Conservation (phyloP, 2,797 vertebrate genomes). For the Sparidentex hasta region DNA sequence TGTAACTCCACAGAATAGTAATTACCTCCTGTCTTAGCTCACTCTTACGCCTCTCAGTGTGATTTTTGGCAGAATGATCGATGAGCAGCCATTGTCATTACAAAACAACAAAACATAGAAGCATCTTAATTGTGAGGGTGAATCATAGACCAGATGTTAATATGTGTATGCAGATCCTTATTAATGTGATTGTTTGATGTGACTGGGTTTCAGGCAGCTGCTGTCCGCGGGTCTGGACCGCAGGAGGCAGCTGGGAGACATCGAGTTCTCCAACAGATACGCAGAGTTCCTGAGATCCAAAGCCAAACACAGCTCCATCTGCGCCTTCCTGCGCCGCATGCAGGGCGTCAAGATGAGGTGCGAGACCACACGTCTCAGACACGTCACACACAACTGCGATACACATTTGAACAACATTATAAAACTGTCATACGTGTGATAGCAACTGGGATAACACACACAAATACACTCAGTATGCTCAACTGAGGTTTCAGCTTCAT, state of each 20-base stretch:
- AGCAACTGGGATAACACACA: background rate
- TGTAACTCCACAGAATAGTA: background rate
- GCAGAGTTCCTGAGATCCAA: conserved; percentile 85
- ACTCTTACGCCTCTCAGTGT: no score
- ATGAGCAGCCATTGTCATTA: no score
- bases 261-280: conserved; percentile 88
- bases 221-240: conserved; percentile 68
- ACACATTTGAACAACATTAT: no score
- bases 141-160: no score
- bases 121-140: no score
- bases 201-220: conserved; percentile 66
- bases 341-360: conserved; percentile 83
- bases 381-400: background rate
- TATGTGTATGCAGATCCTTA: background rate
- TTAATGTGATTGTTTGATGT: background rate
- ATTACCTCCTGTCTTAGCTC: no score
- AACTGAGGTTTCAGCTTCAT: background rate
- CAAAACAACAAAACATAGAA: no score
- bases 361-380: background rate
- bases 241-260: conserved; percentile 85
- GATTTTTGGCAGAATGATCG: no score
- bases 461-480: background rate
- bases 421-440: background rate
- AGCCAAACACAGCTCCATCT: conserved; percentile 85
- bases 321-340: conserved; percentile 83